Evolutionary conservation across 2,797 vertebrate genomes (phyloP).

Genomic region (Karalla daura): DNA sequence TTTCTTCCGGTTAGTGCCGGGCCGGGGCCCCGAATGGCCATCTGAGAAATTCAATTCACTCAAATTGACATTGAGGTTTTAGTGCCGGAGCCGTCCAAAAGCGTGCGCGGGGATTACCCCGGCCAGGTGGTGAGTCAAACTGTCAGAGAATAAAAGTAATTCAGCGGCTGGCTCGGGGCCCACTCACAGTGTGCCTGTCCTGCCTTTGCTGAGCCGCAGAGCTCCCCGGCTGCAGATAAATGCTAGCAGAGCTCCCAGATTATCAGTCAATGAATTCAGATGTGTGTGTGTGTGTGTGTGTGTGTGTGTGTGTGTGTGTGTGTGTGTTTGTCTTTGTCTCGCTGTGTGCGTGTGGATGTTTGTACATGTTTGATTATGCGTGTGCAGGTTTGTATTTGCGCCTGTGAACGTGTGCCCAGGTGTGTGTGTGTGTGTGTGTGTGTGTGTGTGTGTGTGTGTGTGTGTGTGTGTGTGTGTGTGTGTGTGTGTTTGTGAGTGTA

Average conservation of each 20-base stretch:
- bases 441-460: conserved; percentile 6
- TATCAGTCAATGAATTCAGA: conserved; percentile 16
- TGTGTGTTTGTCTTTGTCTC: conserved; percentile 6
- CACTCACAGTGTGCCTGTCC: conserved; percentile 9
- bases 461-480: conserved; percentile 1
- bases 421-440: background rate
- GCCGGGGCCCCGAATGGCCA: conserved; percentile 29
- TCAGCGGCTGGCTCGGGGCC: conserved; percentile 47
- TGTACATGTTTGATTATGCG: conserved; percentile 42
- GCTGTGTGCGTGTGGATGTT: conserved; percentile 13
- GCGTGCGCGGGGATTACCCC: conserved; percentile 54
- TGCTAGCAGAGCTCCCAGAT: conserved; percentile 41
- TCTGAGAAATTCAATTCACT: conserved; percentile 62
- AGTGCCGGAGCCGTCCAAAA: conserved; percentile 26
- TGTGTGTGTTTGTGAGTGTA: conserved; percentile 18
- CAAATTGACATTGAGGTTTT: conserved; percentile 52
- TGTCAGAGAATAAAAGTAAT: conserved; percentile 50
- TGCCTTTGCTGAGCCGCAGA: background rate
- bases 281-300: conserved; percentile 15
- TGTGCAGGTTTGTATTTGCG: conserved; percentile 13
- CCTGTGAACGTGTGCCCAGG: conserved; percentile 2
- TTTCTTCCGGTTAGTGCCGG: conserved; percentile 9
- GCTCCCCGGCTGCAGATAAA: conserved; percentile 28
- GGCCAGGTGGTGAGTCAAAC: conserved; percentile 65
- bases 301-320: conserved; percentile 12